Evolutionary conservation across 2,113 vertebrate genomes (phyloP), one percentile per base, ranked within the genome.

Genomic region (Callocephalon fimbriatum): DNA sequence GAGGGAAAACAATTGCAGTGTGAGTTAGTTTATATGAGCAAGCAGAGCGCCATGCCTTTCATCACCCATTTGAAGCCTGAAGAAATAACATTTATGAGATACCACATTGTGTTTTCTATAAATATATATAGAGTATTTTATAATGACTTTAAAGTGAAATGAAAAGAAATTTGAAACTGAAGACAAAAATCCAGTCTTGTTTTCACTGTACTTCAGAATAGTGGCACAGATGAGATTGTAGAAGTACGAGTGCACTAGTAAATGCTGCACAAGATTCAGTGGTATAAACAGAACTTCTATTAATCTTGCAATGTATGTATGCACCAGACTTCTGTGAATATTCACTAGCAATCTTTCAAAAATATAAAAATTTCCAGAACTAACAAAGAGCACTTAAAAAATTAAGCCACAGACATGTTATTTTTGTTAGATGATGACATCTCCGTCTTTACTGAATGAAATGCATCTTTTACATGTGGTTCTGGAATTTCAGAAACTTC

Each of bases 1-100:
- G 44, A 87, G 81, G 38, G 38, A 61, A 91, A 68, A 45, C 18
- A 86, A 68, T 54, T 51, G 11, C 10, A 38, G 3, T 44, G 19
- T 72, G 29, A 51, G 18, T 63, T n/a, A 61, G 12, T 16, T 81
- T 56, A 21, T 44, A 45, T 11, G 27, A 95, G 68, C 31, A 87
- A 19, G 4, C 44, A 87, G 50, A 50, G 9, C 42, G 89, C 32
- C 38, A 76, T 95, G 16, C 6, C 21, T 74, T 88, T 79, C 12
- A 38, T 71, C 15, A 91, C 25, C 15, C 15, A 16, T 78, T 19
- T 75, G 38, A 94, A 95, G 32, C 20, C 26, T 63, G 25, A 93
- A n/a, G 45, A 94, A 44, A 71, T 62, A 80, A 86, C 12, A 40
- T n/a, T 83, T 84, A 38, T 74, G 50, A 82, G n/a, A 81, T 61